These are phyloP conservation scores for Falco columbarius DNA, from an alignment of 2,797 vertebrate genomes.

Conservation along the genomic window DNA sequence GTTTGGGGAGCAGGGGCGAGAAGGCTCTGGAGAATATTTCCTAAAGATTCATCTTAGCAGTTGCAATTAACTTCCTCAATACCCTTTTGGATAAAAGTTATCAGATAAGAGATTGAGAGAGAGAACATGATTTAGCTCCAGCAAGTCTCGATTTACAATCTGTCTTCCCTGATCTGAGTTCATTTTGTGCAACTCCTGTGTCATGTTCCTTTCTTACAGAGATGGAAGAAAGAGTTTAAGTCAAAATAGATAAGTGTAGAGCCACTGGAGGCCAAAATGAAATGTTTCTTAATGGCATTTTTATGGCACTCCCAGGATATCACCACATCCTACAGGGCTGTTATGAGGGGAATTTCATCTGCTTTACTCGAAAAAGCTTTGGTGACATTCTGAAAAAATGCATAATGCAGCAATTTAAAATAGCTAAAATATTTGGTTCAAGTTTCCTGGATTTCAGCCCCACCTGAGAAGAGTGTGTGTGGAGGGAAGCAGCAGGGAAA, in stretches of 20 bases:
- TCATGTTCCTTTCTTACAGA: slow-evolving; percentile 7
- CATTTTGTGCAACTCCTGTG: background rate
- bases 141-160: slow-evolving; percentile 30
- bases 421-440: slow-evolving; percentile 41
- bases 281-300: slow-evolving; percentile 25
- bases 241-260: background rate
- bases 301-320: slow-evolving; percentile 6
- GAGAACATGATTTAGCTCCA: background rate
- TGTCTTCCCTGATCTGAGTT: slow-evolving; percentile 6
- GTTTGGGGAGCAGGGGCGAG: background rate
- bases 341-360: slow-evolving; percentile 50
- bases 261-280: background rate
- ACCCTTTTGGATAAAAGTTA: slow-evolving; percentile 34
- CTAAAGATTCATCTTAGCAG: slow-evolving; percentile 1
- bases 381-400: slow-evolving; percentile 24
- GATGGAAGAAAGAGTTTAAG: slow-evolving; percentile 26
- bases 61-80: slow-evolving; percentile 6
- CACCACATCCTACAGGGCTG: background rate
- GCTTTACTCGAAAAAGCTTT: background rate
- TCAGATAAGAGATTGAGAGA: background rate
- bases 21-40: slow-evolving; percentile 8
- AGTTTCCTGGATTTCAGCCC: background rate
- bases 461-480: background rate
- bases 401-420: slow-evolving; percentile 31
- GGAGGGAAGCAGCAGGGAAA: background rate